phyloP scores from a whole-genome alignment of 2,797 vertebrate genomes.

The Lepus oiostolus region DNA sequence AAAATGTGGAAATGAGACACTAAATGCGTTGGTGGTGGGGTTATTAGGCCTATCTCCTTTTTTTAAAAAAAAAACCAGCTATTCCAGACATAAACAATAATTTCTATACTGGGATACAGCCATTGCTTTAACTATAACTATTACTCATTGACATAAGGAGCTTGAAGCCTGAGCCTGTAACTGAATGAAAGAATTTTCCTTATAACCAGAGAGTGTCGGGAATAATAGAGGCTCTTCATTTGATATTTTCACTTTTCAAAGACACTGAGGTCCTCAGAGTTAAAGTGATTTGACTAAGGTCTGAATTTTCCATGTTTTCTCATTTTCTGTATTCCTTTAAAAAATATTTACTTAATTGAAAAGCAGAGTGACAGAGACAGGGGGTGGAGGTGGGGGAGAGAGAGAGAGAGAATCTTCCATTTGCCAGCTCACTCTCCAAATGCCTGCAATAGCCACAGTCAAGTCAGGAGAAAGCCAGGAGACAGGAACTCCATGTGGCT shows the following conservation, averaged over 20 bases:
- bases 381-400: too few relatives aligned
- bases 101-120: background rate
- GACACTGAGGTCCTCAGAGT: background rate
- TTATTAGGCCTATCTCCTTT: conserved; percentile 4
- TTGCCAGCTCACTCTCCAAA: too few relatives aligned
- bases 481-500: too few relatives aligned
- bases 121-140: background rate
- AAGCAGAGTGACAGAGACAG: too few relatives aligned
- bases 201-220: background rate
- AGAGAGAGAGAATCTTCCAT: too few relatives aligned
- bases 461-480: too few relatives aligned
- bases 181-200: background rate
- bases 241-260: background rate
- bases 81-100: conserved; percentile 59
- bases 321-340: background rate
- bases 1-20: conserved; percentile 30
- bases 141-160: background rate
- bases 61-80: conserved; percentile 15
- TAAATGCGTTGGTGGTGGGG: conserved; percentile 1
- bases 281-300: background rate
- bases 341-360: too few relatives aligned
- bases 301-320: background rate
- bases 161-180: background rate
- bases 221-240: background rate
- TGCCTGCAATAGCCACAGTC: too few relatives aligned